Evolutionary conservation across 2,113 vertebrate genomes (phyloP).

Genomic region (Brachypodius melanocephalos): DNA sequence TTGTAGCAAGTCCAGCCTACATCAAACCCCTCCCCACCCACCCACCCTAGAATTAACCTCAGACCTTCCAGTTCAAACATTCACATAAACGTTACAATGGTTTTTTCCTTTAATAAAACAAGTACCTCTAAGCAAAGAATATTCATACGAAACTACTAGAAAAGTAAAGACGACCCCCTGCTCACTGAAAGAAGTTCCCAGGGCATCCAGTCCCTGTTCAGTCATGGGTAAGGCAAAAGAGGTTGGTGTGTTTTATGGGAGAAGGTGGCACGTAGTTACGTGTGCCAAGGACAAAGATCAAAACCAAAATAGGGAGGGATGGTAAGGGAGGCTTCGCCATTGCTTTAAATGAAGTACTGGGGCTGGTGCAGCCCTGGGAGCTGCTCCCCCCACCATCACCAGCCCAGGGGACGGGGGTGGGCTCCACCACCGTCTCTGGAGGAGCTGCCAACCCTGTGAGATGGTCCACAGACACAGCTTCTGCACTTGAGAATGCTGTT

Average conservation of each 20-base stretch:
- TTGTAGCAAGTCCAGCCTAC: conserved; percentile 76
- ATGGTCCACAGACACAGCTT: conserved; percentile 69
- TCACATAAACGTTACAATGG: conserved; percentile 84
- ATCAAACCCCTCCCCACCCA: conserved; percentile 64
- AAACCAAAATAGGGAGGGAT: not conserved
- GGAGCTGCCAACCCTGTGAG: conserved; percentile 28
- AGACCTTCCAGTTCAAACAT: conserved; percentile 90
- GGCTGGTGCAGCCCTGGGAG: not conserved
- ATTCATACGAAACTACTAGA: conserved; percentile 73
- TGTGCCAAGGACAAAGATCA: conserved; percentile 13
- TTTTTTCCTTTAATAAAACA: conserved; percentile 82
- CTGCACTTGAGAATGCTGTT: not conserved
- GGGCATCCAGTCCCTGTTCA: conserved; percentile 65
- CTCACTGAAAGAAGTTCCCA: conserved; percentile 67
- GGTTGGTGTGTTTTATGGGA: conserved; percentile 49
- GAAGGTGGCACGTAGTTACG: not conserved
- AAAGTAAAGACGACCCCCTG: conserved; percentile 70
- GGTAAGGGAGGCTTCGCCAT: not conserved
- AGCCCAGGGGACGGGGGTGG: not conserved
- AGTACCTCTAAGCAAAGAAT: conserved; percentile 85
- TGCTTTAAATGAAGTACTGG: not conserved
- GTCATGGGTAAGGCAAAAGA: conserved; percentile 71
- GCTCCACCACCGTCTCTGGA: not conserved
- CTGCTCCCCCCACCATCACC: not conserved
- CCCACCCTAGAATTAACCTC: conserved; percentile 73